Evolutionary conservation across 2,888 invertebrate genomes (phyloP), one percentile per base, ranked within the genome.

Genomic region (Idaea aversata): DNA sequence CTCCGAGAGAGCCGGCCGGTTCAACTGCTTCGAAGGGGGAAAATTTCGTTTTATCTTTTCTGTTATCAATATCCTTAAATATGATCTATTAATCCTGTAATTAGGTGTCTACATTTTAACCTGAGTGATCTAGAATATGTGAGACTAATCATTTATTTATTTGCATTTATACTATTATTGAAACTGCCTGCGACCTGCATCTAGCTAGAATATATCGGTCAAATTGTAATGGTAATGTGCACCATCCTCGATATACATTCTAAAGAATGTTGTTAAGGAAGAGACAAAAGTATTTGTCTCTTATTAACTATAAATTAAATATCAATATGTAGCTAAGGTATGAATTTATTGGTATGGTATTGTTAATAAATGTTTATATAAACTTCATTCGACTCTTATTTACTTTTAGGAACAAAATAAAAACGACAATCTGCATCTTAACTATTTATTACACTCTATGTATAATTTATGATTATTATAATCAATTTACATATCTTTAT

Each of bases 401-500:
- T 61, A 61, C 10, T 5, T 16, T n/a, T 38, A 10, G 62, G 35
- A 59, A 10, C 7, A 62, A 7, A 70, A 68, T 73, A 69, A 78
- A 78, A 72, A 84, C 80, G 79, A 61, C 34, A 65, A 64, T 68
- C 77, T 75, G 80, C 83, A 87, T 86, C 91, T 90, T 90, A 91
- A 83, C 86, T 88, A 91, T 91, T 91, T 91, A 91, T 90, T 91
- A 91, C 87, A 90, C 88, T 82, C 84, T 88, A 89, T 86, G 84
- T 89, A 90, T 90, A 90, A 90, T 90, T 91, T 90, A 88, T 80
- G 84, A 86, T 89, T 85, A 78, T 78, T 76, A 75, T 84, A 87
- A 88, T 89, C 88, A 88, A 90, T 91, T 91, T 89, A 91, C 87
- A 90, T 88, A 86, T 82, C 76, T 84, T 86, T 91, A 91, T 91